A percentile compares a stretch with the other conserved stretches of the same genome.
phyloP scores from a whole-genome alignment of 2,888 invertebrate genomes.

The Amphimallon solstitiale region DNA sequence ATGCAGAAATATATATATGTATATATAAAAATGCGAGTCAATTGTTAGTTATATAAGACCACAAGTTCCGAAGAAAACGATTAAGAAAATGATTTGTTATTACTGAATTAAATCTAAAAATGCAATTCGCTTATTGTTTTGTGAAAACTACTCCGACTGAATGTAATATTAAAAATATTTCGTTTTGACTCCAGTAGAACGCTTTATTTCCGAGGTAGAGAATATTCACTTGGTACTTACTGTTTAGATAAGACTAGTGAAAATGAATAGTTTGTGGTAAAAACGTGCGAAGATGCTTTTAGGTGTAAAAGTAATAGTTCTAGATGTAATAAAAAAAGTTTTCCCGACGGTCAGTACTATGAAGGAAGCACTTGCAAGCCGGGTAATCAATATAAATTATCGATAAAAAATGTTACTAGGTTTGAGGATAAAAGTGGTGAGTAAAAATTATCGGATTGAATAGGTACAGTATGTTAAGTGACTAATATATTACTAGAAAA shows the following conservation, averaged over 20 bases:
- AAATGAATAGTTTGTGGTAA: neutral
- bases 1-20: too few relatives aligned
- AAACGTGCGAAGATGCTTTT: constrained; percentile 24
- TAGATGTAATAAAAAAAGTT: constrained; percentile 28
- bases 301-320: neutral
- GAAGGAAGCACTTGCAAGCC: constrained; percentile 3
- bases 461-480: too few relatives aligned
- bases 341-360: constrained; percentile 20
- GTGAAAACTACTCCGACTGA: too few relatives aligned
- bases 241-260: constrained; percentile 18
- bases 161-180: too few relatives aligned
- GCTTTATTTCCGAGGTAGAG: neutral
- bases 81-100: too few relatives aligned
- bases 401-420: constrained; percentile 18
- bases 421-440: constrained; percentile 20
- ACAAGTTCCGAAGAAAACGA: neutral
- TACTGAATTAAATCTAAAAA: too few relatives aligned
- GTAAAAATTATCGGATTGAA: constrained; percentile 9
- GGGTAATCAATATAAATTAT: constrained; percentile 18
- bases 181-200: constrained; percentile 1
- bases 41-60: constrained; percentile 16
- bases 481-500: too few relatives aligned
- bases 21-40: neutral
- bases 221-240: neutral
- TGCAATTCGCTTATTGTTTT: too few relatives aligned